phyloP scores from a whole-genome alignment of 2,888 invertebrate genomes.

The Nezara viridula region DNA sequence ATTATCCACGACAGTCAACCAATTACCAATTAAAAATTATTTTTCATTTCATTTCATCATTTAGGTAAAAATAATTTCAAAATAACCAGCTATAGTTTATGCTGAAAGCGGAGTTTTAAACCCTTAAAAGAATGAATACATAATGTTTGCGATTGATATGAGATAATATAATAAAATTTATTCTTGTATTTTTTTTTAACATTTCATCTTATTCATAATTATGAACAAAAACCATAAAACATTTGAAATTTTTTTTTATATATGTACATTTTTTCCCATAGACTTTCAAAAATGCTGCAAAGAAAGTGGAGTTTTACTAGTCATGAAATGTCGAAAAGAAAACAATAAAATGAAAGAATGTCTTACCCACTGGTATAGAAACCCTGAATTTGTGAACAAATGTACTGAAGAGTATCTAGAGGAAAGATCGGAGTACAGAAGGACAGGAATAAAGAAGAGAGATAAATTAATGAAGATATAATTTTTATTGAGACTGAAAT shows the following conservation, averaged over 20 bases:
- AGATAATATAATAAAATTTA: neutral
- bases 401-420: conserved; percentile 86
- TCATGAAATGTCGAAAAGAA: conserved; percentile 80
- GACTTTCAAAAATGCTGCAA: conserved; percentile 71
- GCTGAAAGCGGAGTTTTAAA: no score
- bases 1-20: no score
- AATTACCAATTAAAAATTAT: no score
- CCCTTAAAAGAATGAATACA: no score
- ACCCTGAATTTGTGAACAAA: conserved; percentile 80
- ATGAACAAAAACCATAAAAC: neutral
- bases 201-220: neutral
- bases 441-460: conserved; percentile 76
- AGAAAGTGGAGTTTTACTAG: conserved; percentile 76
- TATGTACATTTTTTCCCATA: conserved; percentile 64
- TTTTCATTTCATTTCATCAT: no score
- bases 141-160: neutral
- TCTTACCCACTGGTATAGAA: conserved; percentile 80
- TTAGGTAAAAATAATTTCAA: conserved; percentile 2
- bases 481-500: neutral
- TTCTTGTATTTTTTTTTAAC: neutral
- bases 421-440: conserved; percentile 85
- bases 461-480: neutral
- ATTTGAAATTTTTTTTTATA: no score
- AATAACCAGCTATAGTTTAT: no score
- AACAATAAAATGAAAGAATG: conserved; percentile 81